Evolutionary conservation across 53 echinoderm and acorn worm species (phyloP).

Genomic region (Arbacia lixula): DNA sequence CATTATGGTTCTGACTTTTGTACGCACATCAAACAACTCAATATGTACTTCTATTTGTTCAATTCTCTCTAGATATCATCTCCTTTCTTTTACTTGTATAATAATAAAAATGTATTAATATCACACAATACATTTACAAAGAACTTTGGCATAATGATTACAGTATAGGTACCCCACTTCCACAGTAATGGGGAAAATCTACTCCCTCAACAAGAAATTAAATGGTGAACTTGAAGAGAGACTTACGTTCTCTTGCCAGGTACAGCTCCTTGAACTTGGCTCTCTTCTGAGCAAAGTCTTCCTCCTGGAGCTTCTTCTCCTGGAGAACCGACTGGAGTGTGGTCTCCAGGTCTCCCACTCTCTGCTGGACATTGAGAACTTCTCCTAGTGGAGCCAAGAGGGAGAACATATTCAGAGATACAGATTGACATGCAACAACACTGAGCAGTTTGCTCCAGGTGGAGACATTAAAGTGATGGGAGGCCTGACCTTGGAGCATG

Average conservation of each 20-base stretch:
- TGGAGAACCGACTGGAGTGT: constrained; percentile 76
- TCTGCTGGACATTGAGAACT: constrained; percentile 63
- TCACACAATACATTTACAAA: no score
- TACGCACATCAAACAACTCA: no score
- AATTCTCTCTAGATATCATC: no score
- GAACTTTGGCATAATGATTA: not conserved
- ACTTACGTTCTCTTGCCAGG: constrained; percentile 91
- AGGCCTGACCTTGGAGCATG: no score
- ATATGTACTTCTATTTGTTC: no score
- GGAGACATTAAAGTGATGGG: no score
- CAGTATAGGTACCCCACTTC: not conserved
- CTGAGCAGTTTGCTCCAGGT: not conserved
- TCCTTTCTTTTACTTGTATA: no score
- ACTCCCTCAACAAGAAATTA: not conserved
- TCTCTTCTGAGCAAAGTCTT: constrained; percentile 96
- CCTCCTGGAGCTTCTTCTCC: constrained; percentile 83
- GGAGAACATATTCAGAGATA: not conserved
- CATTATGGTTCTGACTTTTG: no score
- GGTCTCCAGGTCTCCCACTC: constrained; percentile 74
- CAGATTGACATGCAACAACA: not conserved
- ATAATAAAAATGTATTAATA: no score
- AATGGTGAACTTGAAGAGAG: no score
- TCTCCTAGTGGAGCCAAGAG: constrained; percentile 48
- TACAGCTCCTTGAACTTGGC: constrained; percentile 97
- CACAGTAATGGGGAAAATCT: not conserved